phyloP scores from a whole-genome alignment of 2,797 vertebrate genomes.

The Lophotriccus pileatus region DNA sequence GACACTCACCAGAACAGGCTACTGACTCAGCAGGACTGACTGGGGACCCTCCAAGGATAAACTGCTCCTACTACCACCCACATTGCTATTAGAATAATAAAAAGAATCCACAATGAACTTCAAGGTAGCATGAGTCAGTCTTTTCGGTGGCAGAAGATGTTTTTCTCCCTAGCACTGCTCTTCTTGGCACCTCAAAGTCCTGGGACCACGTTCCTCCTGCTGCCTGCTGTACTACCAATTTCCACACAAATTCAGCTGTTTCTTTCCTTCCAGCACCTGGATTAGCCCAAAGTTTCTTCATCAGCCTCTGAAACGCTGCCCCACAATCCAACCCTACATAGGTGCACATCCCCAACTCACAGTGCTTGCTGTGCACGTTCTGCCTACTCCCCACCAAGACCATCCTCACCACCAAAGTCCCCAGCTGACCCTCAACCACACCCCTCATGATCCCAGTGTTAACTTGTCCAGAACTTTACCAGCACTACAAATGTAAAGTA shows the following conservation, averaged over 20 bases:
- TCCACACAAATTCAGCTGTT: background rate
- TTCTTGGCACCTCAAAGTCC: background rate
- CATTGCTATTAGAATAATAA: background rate
- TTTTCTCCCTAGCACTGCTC: background rate
- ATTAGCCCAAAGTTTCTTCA: background rate
- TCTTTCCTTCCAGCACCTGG: background rate
- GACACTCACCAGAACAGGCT: background rate
- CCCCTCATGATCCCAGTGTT: background rate
- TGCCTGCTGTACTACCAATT: background rate
- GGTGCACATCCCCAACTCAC: accelerated
- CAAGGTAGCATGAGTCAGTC: background rate
- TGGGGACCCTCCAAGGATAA: background rate
- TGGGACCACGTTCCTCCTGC: accelerated
- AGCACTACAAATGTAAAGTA: background rate
- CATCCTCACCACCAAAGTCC: background rate
- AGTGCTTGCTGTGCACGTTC: background rate
- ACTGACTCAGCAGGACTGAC: background rate
- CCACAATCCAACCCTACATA: background rate
- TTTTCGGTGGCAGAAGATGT: background rate
- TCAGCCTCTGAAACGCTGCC: background rate
- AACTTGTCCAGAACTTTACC: background rate
- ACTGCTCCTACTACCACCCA: background rate
- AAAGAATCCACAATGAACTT: background rate
- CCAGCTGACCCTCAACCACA: background rate
- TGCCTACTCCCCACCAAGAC: background rate